phyloP scores from a whole-genome alignment of 2,888 invertebrate species.

The Tridacna gigas region DNA sequence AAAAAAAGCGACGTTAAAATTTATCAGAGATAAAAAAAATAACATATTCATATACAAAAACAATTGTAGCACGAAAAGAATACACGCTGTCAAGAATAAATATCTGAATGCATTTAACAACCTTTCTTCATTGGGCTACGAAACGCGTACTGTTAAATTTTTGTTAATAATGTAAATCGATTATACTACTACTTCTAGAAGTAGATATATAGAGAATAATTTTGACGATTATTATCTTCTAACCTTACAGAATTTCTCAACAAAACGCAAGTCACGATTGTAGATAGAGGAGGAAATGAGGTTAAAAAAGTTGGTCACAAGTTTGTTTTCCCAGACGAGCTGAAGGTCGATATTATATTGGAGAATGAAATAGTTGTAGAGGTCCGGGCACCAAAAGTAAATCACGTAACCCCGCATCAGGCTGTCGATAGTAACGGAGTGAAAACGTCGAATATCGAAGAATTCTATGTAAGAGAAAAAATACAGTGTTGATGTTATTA shows the following conservation, averaged over 20 bases:
- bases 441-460: not conserved
- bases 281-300: not conserved
- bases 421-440: slow-evolving; percentile 1
- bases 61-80: too few species aligned
- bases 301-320: not conserved
- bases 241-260: not conserved
- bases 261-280: not conserved
- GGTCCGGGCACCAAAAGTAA: not conserved
- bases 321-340: not conserved
- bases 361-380: not conserved
- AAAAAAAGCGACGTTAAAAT: too few species aligned
- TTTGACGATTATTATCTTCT: not conserved
- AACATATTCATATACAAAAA: too few species aligned
- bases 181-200: too few species aligned
- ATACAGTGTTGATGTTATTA: too few species aligned
- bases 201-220: too few species aligned
- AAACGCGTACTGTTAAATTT: too few species aligned
- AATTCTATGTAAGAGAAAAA: not conserved
- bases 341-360: not conserved
- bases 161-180: too few species aligned
- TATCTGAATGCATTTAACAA: too few species aligned
- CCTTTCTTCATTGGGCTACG: too few species aligned
- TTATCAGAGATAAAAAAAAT: too few species aligned
- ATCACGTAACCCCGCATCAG: not conserved
- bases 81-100: too few species aligned